These are phyloP conservation scores for Apteryx mantelli DNA, from an alignment of 2,113 vertebrate species.

Conservation along the genomic window DNA sequence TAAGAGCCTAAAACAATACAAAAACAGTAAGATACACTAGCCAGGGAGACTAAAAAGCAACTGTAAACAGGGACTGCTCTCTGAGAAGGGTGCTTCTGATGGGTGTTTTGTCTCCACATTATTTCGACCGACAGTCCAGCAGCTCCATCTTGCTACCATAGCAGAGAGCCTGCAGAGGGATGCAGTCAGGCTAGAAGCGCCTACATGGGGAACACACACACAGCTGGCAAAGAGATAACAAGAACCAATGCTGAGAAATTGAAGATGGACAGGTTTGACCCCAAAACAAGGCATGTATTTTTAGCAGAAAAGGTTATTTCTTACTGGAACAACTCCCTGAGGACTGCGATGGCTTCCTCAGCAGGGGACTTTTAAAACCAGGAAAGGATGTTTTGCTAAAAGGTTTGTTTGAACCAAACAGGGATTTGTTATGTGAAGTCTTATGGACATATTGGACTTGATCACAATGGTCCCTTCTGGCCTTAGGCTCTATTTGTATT, in stretches of 20 bases:
- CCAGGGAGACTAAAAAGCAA: neutral
- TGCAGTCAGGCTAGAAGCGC: neutral
- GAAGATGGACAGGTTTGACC: neutral
- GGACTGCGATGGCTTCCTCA: neutral
- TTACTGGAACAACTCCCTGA: neutral
- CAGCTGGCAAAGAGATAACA: neutral
- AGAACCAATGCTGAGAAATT: neutral
- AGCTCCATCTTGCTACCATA: neutral
- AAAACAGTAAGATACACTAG: neutral
- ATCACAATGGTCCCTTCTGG: neutral
- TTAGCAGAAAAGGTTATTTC: neutral
- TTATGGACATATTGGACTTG: accelerated
- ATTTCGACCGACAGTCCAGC: neutral
- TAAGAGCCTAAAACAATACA: neutral
- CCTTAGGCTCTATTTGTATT: neutral
- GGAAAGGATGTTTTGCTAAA: neutral
- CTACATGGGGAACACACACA: neutral
- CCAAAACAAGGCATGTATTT: neutral
- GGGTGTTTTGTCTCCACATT: neutral
- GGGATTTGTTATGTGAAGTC: neutral
- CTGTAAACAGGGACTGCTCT: neutral
- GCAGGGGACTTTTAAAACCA: neutral
- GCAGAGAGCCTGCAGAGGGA: neutral
- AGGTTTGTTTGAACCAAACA: neutral
- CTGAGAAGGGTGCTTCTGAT: neutral